Percentiles rank a stretch among this genome's conserved stretches.
phyloP scores from a whole-genome alignment of 1,140 invertebrate genomes.

The Diprion similis region DNA sequence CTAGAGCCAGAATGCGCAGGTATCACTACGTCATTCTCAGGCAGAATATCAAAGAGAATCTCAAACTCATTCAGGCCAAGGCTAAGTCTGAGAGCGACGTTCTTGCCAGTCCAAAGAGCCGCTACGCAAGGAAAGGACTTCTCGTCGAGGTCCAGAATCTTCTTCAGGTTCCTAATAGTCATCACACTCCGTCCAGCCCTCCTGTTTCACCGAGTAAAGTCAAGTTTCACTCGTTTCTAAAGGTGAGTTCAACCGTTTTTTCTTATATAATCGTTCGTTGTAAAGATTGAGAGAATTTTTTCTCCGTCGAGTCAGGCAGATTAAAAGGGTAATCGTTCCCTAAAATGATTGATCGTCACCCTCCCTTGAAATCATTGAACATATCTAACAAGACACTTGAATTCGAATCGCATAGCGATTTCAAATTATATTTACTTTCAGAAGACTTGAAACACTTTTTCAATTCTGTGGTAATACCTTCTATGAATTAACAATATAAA shows the following conservation, averaged over 20 bases:
- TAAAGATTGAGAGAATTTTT: neutral
- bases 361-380: neutral
- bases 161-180: slow-evolving; percentile 33
- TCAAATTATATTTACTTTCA: too few species aligned
- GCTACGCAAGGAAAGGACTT: slow-evolving; percentile 46
- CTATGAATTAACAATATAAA: too few species aligned
- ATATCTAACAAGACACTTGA: slow-evolving; percentile 4
- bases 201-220: slow-evolving; percentile 60
- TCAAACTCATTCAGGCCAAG: slow-evolving; percentile 40
- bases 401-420: slow-evolving; percentile 11
- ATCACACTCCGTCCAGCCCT: slow-evolving; percentile 44
- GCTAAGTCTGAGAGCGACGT: slow-evolving; percentile 38
- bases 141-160: slow-evolving; percentile 53
- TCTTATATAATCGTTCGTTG: slow-evolving; percentile 11
- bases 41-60: slow-evolving; percentile 55
- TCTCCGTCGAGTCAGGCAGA: too few species aligned
- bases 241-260: slow-evolving; percentile 43
- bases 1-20: slow-evolving; percentile 44
- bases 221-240: slow-evolving; percentile 58
- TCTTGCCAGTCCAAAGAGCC: slow-evolving; percentile 40
- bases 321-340: too few species aligned
- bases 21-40: slow-evolving; percentile 42
- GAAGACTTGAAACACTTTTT: too few species aligned
- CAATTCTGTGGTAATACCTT: too few species aligned
- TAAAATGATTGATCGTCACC: too few species aligned